Conservation (phyloP, 2,113 vertebrate genomes). For the Dicaeum eximium region DNA sequence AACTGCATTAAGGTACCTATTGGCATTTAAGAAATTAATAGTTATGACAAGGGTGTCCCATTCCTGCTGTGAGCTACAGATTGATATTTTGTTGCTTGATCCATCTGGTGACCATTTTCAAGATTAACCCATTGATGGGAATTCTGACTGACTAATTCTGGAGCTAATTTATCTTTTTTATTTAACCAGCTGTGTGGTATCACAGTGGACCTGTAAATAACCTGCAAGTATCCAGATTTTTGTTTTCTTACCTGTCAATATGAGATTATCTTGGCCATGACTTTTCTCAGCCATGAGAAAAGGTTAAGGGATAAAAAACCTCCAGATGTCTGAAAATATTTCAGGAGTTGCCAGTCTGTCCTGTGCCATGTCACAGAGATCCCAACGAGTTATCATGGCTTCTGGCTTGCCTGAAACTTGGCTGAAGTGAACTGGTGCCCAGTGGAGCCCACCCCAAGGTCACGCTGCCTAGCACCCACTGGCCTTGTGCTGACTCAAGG, state of each 20-base stretch:
- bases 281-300: not conserved
- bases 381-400: not conserved
- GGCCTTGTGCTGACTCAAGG: not conserved
- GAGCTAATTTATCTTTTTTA: not conserved
- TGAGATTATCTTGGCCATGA: not conserved
- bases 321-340: not conserved
- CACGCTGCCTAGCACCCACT: fast-evolving
- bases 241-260: not conserved
- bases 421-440: not conserved
- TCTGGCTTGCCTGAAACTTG: not conserved
- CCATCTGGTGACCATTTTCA: not conserved
- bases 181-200: not conserved
- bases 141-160: not conserved
- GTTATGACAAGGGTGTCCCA: not conserved
- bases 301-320: not conserved
- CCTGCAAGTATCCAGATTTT: not conserved
- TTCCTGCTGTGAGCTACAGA: not conserved
- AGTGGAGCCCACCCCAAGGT: not conserved
- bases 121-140: not conserved
- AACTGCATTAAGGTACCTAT: not conserved
- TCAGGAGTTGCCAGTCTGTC: not conserved
- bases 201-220: not conserved
- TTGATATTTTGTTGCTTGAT: not conserved
- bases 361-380: not conserved
- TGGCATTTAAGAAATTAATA: not conserved